Evolutionary conservation across 2,888 invertebrate species (phyloP).

Genomic region (Unio delphinus): DNA sequence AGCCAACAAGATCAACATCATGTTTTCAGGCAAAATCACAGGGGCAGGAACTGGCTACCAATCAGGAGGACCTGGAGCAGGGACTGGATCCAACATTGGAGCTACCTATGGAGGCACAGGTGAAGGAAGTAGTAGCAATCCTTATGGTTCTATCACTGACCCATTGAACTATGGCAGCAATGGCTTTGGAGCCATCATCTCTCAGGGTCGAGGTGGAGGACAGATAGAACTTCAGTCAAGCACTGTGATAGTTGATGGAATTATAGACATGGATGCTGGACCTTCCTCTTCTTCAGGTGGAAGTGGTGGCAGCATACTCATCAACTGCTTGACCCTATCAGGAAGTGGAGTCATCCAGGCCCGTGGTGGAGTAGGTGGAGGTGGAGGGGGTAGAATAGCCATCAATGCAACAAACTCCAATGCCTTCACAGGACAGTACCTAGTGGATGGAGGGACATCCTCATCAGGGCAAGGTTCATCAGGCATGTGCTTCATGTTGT

Average conservation of each 20-base stretch:
- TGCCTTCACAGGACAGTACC: constrained; percentile 22
- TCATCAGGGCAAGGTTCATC: too few species aligned
- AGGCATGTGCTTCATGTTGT: too few species aligned
- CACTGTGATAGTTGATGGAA: constrained; percentile 33
- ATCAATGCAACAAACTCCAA: constrained; percentile 12
- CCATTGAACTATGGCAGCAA: constrained; percentile 51
- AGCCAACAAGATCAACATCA: constrained; percentile 34
- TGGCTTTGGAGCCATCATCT: constrained; percentile 30
- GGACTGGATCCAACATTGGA: constrained; percentile 22
- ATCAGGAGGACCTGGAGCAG: constrained; percentile 37
- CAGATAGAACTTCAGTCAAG: constrained; percentile 36
- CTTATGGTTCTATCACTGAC: constrained; percentile 43
- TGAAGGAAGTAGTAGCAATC: constrained; percentile 17
- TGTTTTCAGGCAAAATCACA: constrained; percentile 36
- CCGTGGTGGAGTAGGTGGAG: constrained; percentile 43
- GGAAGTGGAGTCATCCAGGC: constrained; percentile 40
- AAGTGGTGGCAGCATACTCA: constrained; percentile 50
- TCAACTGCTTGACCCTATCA: constrained; percentile 23
- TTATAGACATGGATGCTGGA: constrained; percentile 38
- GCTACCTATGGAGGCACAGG: constrained; percentile 50
- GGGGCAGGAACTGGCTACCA: constrained; percentile 44
- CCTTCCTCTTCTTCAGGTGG: constrained; percentile 22
- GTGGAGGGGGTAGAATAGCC: constrained; percentile 44
- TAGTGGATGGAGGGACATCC: constrained; percentile 1
- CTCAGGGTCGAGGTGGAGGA: constrained; percentile 43